Conservation (phyloP, 2,888 invertebrate genomes). For the Mesorhabditis spiculigera region DNA sequence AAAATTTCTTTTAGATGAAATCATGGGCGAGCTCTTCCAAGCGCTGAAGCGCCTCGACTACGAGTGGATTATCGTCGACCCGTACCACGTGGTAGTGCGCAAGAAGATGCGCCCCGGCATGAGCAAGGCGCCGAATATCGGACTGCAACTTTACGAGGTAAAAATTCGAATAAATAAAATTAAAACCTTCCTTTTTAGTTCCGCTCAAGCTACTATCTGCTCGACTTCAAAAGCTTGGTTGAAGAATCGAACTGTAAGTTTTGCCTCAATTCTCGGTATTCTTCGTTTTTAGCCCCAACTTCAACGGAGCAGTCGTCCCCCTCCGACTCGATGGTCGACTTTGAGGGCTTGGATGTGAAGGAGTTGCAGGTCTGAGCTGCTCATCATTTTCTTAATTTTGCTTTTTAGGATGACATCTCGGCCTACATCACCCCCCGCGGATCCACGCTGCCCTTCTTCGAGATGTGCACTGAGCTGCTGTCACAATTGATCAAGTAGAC, state of each 20-base stretch:
- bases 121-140: not conserved
- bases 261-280: not conserved
- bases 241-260: constrained; percentile 44
- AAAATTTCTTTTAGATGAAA: constrained; percentile 16
- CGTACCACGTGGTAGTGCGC: constrained; percentile 86
- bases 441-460: constrained; percentile 92
- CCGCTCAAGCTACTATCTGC: constrained; percentile 88
- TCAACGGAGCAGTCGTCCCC: not conserved
- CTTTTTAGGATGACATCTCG: not conserved
- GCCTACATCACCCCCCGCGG: not conserved
- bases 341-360: not conserved
- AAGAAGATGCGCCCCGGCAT: constrained; percentile 67
- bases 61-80: constrained; percentile 96
- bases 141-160: not conserved
- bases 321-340: not conserved
- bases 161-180: too few species aligned
- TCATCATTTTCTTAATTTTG: not conserved
- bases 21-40: constrained; percentile 73
- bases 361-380: not conserved
- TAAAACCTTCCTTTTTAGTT: constrained; percentile 76
- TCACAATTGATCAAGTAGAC: too few species aligned
- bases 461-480: constrained; percentile 86
- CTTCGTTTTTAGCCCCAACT: not conserved
- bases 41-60: constrained; percentile 95
- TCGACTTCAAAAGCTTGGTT: constrained; percentile 84